Evolutionary conservation across 2,888 invertebrate genomes (phyloP).

Genomic region (Ornithoptera alexandrae): DNA sequence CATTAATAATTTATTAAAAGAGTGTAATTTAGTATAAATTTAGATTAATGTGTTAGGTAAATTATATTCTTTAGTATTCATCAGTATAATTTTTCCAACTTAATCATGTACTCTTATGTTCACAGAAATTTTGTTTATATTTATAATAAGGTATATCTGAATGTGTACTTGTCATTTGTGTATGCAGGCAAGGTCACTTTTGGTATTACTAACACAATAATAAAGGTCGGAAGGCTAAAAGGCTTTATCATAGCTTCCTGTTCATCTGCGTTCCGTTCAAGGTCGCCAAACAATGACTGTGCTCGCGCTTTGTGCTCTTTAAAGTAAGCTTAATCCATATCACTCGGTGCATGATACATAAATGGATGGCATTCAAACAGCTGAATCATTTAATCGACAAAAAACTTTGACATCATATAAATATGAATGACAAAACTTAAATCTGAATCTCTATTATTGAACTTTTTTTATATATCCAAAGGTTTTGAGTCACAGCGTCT

Average conservation of each 20-base stretch:
- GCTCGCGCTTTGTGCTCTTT: slow-evolving; percentile 19
- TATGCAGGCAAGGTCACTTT: slow-evolving; percentile 7
- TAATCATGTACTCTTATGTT: too few species aligned
- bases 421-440: neutral
- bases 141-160: too few species aligned
- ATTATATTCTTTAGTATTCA: too few species aligned
- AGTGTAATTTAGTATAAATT: too few species aligned
- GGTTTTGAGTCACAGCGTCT: too few species aligned
- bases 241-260: slow-evolving; percentile 29
- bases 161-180: neutral
- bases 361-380: slow-evolving; percentile 14
- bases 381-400: slow-evolving; percentile 15
- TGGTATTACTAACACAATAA: slow-evolving; percentile 24
- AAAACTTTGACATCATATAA: slow-evolving; percentile 3
- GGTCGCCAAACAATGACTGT: slow-evolving; percentile 31
- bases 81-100: neutral
- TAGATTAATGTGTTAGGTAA: too few species aligned
- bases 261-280: slow-evolving; percentile 30
- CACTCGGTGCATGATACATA: slow-evolving; percentile 3
- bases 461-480: neutral
- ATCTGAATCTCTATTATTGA: too few species aligned
- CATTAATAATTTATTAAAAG: too few species aligned
- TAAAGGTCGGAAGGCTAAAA: slow-evolving; percentile 19
- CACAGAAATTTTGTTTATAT: neutral
- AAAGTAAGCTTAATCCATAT: slow-evolving; percentile 24